Evolutionary conservation across 2,888 invertebrate species (phyloP), one percentile per base, ranked within the genome.

Genomic region (Metalampra italica): DNA sequence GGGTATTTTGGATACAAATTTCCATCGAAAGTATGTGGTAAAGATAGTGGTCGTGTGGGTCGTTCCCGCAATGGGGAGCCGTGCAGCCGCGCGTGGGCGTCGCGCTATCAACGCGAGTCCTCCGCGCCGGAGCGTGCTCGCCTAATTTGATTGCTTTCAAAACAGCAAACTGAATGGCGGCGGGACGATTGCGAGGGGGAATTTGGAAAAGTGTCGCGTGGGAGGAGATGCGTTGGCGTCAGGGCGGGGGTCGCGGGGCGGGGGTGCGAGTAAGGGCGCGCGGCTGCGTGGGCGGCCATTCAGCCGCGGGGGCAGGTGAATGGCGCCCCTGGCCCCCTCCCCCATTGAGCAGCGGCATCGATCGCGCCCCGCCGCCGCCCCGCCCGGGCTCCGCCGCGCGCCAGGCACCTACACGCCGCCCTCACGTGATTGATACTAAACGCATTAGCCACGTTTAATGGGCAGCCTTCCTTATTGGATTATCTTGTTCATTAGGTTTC

Each of bases 231-330:
- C 74, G 75, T 75, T 68, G 79, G 78, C 70, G 78, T 69, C 72
- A 63, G 54, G 40, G 50, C 52, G 51, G 51, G 51, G 54, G 58
- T 54, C 55, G 55, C 36, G 65, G 64, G 56, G 55, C 54, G 47
- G 57, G 62, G 61, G 61, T 68, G 67, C 64, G 71, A 61, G 73
- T 65, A 66, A 68, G 71, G 68, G 67, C 66, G 62, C 63, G 60
- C 56, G 53, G 58, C 63, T 64, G 83, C 74, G 87, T 87, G 82
- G 87, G 88, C 82, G 85, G 80, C 82, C 87, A 87, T 88, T 87
- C 86, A 88, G 84, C 75, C 68, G 75, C 72, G 71, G 83, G 80
- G 84, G 83, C 76, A 79, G 85, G 80, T 86, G 84, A 87, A 86
- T 86, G 87, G 83, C 75, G 57, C 70, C 73, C 68, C 54, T 49